Conservation (phyloP, 2,888 invertebrate species). For the Drosophila nr. perissopoda region DNA sequence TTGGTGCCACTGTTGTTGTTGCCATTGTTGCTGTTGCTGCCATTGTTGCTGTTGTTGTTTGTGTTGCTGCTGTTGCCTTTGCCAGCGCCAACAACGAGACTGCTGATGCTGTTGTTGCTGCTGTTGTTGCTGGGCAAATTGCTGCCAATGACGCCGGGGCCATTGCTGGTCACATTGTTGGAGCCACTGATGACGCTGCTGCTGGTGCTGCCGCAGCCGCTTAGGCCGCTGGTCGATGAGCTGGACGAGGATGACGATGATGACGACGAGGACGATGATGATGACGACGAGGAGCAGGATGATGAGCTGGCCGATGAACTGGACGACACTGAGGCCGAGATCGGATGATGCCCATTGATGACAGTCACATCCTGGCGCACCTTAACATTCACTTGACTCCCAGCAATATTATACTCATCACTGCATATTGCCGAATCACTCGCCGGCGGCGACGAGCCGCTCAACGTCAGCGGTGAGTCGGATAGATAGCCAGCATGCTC, state of each 20-base stretch:
- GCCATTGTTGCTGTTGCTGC: constrained; percentile 14
- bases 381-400: constrained; percentile 62
- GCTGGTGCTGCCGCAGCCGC: constrained; percentile 87
- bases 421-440: constrained; percentile 92
- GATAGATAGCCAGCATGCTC: constrained; percentile 92
- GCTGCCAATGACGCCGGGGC: constrained; percentile 86
- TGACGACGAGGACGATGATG: constrained; percentile 80
- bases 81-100: constrained; percentile 66
- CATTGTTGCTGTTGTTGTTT: constrained; percentile 41
- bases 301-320: constrained; percentile 82
- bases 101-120: constrained; percentile 57
- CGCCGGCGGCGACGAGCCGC: constrained; percentile 94
- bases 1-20: constrained; percentile 41
- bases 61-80: constrained; percentile 48
- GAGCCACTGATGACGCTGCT: constrained; percentile 81
- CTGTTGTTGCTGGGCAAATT: constrained; percentile 58
- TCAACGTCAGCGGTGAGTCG: constrained; percentile 92
- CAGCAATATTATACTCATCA: constrained; percentile 86
- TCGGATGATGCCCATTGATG: constrained; percentile 82
- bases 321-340: constrained; percentile 83
- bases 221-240: constrained; percentile 85
- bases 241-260: constrained; percentile 72
- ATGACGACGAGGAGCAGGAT: constrained; percentile 78
- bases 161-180: constrained; percentile 69
- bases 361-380: constrained; percentile 76